A percentile compares a stretch with the other conserved stretches of the same genome.
phyloP scores from a whole-genome alignment of 2,113 vertebrate species.

The Osmerus mordax region DNA sequence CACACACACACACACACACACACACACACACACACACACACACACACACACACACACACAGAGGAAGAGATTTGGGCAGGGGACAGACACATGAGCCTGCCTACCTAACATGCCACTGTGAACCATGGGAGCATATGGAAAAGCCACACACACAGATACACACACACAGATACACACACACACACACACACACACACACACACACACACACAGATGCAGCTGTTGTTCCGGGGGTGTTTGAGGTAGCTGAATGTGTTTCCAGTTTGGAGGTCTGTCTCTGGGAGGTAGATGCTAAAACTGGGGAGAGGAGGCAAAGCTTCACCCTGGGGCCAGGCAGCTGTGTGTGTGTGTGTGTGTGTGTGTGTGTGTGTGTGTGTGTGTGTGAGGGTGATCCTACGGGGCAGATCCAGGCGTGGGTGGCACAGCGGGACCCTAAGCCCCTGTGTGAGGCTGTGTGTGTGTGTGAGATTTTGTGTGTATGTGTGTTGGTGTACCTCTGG shows the following conservation, averaged over 20 bases:
- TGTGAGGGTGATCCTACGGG: background rate
- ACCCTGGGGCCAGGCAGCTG: background rate
- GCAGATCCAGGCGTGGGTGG: too few relatives aligned
- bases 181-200: background rate
- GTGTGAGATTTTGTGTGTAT: too few relatives aligned
- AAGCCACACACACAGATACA: slow-evolving; percentile 29
- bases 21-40: background rate
- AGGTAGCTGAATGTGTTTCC: slow-evolving; percentile 12
- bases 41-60: background rate
- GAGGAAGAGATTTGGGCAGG: background rate
- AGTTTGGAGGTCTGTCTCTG: slow-evolving; percentile 7
- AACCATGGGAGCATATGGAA: slow-evolving; percentile 17
- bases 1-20: background rate
- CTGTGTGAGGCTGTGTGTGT: too few relatives aligned
- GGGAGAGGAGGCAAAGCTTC: background rate
- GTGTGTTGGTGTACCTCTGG: too few relatives aligned
- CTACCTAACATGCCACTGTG: background rate
- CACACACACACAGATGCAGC: background rate
- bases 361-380: background rate
- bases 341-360: background rate
- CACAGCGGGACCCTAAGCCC: too few relatives aligned
- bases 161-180: background rate
- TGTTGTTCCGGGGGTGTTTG: slow-evolving; percentile 14
- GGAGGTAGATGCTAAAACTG: slow-evolving; percentile 13
- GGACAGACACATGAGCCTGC: slow-evolving; percentile 1